These are phyloP conservation scores for Muschampia plurimacula DNA, from an alignment of 2,888 invertebrate species.

Conservation along the genomic window DNA sequence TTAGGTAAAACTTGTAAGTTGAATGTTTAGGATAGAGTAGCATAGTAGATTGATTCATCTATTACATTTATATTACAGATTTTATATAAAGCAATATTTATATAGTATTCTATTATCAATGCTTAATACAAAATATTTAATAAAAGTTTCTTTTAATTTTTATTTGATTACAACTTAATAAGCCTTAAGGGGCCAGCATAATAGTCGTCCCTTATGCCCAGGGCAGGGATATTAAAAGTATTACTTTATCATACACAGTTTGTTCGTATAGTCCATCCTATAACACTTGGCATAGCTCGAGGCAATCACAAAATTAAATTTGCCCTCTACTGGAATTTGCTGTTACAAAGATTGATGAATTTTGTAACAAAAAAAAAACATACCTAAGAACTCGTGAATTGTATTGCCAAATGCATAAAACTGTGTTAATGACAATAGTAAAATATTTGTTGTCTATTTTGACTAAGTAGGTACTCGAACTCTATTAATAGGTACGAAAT, in stretches of 20 bases:
- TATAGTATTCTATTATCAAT: too few species aligned
- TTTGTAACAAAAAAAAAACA: not conserved
- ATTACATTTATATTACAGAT: too few species aligned
- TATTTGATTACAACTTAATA: not conserved
- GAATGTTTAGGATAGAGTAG: too few species aligned
- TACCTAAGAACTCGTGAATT: not conserved
- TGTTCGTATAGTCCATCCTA: slow-evolving; percentile 46
- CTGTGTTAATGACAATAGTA: not conserved
- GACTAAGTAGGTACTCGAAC: not conserved
- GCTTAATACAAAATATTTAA: too few species aligned
- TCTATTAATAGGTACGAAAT: too few species aligned
- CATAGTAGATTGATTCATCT: too few species aligned
- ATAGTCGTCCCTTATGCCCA: not conserved
- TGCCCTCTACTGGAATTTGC: slow-evolving; percentile 12
- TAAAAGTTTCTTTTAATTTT: not conserved
- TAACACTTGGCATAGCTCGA: slow-evolving; percentile 48
- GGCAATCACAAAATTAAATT: slow-evolving; percentile 27
- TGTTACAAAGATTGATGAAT: not conserved
- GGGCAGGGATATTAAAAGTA: slow-evolving; percentile 24
- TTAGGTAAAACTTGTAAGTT: too few species aligned
- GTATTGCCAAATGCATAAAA: not conserved
- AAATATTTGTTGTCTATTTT: not conserved
- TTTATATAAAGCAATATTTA: too few species aligned
- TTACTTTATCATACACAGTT: slow-evolving; percentile 14
- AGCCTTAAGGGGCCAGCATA: not conserved